Evolutionary conservation across 64 coral and sea anemone genomes (phyloP), one percentile per base, ranked within the genome.

Genomic region (Orbicella faveolata): DNA sequence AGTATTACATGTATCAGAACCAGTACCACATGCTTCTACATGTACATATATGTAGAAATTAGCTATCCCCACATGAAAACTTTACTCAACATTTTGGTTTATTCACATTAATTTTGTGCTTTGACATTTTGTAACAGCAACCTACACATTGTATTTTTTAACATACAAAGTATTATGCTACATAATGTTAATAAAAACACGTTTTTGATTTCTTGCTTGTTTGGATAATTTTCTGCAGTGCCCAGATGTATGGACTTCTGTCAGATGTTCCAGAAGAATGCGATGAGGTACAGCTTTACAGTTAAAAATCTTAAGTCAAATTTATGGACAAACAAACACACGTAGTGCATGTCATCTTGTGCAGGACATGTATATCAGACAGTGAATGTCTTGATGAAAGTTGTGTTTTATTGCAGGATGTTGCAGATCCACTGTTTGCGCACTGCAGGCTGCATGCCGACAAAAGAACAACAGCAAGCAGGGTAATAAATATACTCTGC

Each of bases 241-340:
- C 95, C n/a, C 95, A 96, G 83, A 96, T 96, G 88, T 89, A 96
- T 78, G 95, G 95, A 62, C 91, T 96, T 88, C 74, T 96, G 5
- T 96, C 95, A 37, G 95, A 96, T 80, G 95, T 96, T 17, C 95
- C 95, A 48, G 95, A 96, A 61, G 95, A 96, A 73, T 96, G 95
- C 88, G 91, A 93, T 80, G 95, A 96, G 87, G 95, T 96, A 68
- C 6, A 37, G 2, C 30, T 30, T 30, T 86, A 19, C 18, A 35
- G 1, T 15, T 77, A 5, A 39, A 77, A 77, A 53, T 30, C 30
- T n/a, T n/a, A n/a, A n/a, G n/a, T n/a, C 0, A 30, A 30, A 30
- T 30, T 30, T 30, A 30, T 30, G 30, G 30, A 30, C 30, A 30
- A 30, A 30, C 30, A 30, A 30, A 30, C 30, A 30, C 30, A 30